phyloP scores from a whole-genome alignment of 2,797 vertebrate genomes.

The Notolepis coatsorum region DNA sequence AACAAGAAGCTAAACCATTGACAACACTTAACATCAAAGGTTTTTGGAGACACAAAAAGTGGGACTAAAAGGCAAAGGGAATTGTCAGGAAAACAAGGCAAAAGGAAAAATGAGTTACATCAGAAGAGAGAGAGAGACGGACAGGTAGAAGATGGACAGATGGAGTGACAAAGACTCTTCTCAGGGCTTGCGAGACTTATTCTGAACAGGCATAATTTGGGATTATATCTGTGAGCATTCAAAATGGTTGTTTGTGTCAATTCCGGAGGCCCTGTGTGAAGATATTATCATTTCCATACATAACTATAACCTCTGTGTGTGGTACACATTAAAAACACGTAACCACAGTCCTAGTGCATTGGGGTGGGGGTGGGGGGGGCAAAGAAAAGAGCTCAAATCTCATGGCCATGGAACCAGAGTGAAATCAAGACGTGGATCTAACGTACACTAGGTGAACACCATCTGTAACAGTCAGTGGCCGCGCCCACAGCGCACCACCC shows the following conservation, averaged over 20 bases:
- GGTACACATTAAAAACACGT: constrained; percentile 44
- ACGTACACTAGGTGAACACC: constrained; percentile 70
- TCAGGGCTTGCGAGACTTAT: constrained; percentile 51
- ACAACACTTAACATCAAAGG: constrained; percentile 97
- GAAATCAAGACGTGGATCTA: constrained; percentile 29
- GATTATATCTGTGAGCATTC: constrained; percentile 47
- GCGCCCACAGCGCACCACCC: constrained; percentile 65
- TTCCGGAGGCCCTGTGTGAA: constrained; percentile 54
- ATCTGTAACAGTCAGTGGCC: constrained; percentile 84
- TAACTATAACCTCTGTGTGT: constrained; percentile 65
- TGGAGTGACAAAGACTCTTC: constrained; percentile 56
- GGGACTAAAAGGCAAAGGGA: constrained; percentile 72
- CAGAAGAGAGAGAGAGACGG: constrained; percentile 62
- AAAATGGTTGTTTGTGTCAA: constrained; percentile 32
- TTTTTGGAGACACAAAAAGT: constrained; percentile 89
- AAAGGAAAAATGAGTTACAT: constrained; percentile 62
- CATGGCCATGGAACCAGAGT: constrained; percentile 38
- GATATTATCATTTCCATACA: constrained; percentile 66
- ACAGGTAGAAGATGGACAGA: constrained; percentile 60
- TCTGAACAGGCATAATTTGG: constrained; percentile 26
- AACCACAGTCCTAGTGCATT: constrained; percentile 67
- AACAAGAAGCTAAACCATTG: constrained; percentile 94
- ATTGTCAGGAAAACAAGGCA: constrained; percentile 51
- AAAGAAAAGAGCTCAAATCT: constrained; percentile 39
- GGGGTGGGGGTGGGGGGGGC: too few species aligned